Conservation (phyloP, 2,113 vertebrate species). For the Archilochus colubris region DNA sequence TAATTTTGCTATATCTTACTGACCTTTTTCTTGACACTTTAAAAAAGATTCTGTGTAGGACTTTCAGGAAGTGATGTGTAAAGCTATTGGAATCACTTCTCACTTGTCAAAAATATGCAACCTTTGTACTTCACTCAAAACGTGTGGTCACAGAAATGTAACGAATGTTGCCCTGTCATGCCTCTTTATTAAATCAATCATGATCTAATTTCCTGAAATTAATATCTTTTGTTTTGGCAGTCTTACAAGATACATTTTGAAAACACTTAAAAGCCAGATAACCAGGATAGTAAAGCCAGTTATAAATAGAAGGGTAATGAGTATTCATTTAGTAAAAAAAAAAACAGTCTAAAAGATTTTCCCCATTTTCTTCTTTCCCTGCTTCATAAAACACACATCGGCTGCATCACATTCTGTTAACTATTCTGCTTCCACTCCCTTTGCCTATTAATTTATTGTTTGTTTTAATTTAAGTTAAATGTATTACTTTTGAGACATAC, state of each 20-base stretch:
- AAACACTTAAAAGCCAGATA: constrained; percentile 31
- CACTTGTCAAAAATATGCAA: not conserved
- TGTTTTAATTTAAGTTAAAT: not conserved
- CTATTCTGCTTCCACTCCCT: not conserved
- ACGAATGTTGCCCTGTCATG: constrained; percentile 35
- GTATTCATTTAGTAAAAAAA: not conserved
- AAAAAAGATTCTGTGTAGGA: not conserved
- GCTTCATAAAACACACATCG: not conserved
- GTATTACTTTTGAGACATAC: not conserved
- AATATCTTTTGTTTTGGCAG: constrained; percentile 30
- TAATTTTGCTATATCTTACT: not conserved
- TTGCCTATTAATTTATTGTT: not conserved
- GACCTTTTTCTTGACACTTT: not conserved
- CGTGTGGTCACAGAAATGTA: not conserved
- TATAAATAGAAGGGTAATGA: not conserved
- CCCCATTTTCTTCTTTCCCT: not conserved
- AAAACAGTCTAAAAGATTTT: not conserved
- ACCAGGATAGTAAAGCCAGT: not conserved
- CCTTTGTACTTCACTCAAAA: not conserved
- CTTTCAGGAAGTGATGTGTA: not conserved
- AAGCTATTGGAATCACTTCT: not conserved
- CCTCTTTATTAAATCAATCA: constrained; percentile 67
- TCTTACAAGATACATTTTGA: not conserved
- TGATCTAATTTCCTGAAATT: constrained; percentile 50
- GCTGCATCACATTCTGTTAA: not conserved